Conservation (phyloP, 2,113 vertebrate species). For the Polyodon spathula region DNA sequence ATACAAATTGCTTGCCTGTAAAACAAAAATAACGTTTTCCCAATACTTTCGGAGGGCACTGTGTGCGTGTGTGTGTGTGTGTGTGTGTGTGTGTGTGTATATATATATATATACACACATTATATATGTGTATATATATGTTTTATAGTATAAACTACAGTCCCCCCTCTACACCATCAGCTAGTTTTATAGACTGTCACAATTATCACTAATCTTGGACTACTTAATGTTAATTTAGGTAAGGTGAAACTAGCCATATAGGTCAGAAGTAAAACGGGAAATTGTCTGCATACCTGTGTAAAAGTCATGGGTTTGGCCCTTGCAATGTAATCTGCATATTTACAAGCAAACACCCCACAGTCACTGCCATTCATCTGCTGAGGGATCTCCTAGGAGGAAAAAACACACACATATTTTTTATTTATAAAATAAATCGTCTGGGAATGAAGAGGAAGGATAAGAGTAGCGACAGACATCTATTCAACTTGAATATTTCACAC, state of each 20-base stretch:
- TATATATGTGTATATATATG: too few relatives aligned
- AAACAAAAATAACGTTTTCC: too few relatives aligned
- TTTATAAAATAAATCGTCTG: slow-evolving; percentile 6
- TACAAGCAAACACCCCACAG: slow-evolving; percentile 88
- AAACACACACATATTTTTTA: not conserved
- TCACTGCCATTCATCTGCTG: slow-evolving; percentile 83
- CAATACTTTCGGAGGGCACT: too few relatives aligned
- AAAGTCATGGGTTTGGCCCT: slow-evolving; percentile 71
- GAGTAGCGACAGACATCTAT: not conserved
- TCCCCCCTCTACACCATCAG: too few relatives aligned
- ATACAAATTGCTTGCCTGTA: too few relatives aligned
- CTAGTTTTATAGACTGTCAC: too few relatives aligned
- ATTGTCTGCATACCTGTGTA: slow-evolving; percentile 58
- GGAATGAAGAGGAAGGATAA: not conserved
- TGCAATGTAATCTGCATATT: slow-evolving; percentile 80
- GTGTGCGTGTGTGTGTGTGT: too few relatives aligned
- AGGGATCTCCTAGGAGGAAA: slow-evolving; percentile 70
- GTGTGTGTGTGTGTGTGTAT: too few relatives aligned
- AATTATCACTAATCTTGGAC: not conserved
- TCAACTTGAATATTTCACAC: slow-evolving; percentile 18
- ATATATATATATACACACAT: too few relatives aligned
- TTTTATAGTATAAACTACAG: too few relatives aligned
- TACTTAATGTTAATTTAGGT: not conserved
- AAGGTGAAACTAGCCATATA: not conserved
- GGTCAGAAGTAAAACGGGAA: not conserved